These are phyloP conservation scores for Homarus gammarus DNA, from an alignment of 2,888 invertebrate species.

Conservation along the genomic window DNA sequence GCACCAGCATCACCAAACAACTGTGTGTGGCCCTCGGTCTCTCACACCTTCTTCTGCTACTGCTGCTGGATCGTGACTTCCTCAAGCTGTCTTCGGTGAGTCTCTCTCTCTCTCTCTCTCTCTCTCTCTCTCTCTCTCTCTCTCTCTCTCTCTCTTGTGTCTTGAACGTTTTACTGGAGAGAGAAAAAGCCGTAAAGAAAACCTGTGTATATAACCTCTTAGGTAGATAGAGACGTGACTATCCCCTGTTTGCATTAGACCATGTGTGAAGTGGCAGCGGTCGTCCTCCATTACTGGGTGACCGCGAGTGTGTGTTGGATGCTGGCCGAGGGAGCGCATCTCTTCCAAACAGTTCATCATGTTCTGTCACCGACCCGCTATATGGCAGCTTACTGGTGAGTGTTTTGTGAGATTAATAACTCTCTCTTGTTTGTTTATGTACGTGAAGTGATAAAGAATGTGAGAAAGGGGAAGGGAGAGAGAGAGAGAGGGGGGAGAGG, in stretches of 20 bases:
- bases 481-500: background rate
- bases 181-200: too few species aligned
- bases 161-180: too few species aligned
- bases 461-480: background rate
- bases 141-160: background rate
- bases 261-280: slow-evolving; percentile 80
- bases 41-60: slow-evolving; percentile 81
- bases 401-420: background rate
- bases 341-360: slow-evolving; percentile 81
- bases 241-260: too few species aligned
- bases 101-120: background rate
- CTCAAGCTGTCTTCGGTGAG: slow-evolving; percentile 54
- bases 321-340: slow-evolving; percentile 81
- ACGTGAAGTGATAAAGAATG: too few species aligned
- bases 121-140: background rate
- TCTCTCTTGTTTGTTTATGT: background rate
- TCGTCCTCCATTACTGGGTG: slow-evolving; percentile 80
- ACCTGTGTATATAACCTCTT: too few species aligned
- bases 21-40: slow-evolving; percentile 81
- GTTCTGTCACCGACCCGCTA: slow-evolving; percentile 78
- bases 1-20: slow-evolving; percentile 82
- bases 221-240: too few species aligned
- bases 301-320: slow-evolving; percentile 81
- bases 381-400: slow-evolving; percentile 54
- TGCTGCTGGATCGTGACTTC: slow-evolving; percentile 75